Evolutionary conservation across 2,113 vertebrate genomes (phyloP).

Genomic region (Lycaon pictus): DNA sequence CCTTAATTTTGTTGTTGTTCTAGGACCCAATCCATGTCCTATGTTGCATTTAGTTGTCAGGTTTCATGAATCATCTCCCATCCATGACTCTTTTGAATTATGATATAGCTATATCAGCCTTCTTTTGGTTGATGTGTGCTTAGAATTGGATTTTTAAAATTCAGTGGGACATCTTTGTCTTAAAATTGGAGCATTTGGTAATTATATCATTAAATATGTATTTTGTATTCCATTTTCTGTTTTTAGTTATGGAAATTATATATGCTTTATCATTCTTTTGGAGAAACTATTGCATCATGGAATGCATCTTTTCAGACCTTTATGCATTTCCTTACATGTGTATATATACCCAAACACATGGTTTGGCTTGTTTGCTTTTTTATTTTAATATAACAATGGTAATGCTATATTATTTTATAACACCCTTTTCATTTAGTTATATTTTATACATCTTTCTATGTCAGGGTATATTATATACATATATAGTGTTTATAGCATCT

Average conservation of each 20-base stretch:
- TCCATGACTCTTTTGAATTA: conserved; percentile 2
- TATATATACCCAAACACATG: neutral
- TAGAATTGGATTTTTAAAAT: conserved; percentile 25
- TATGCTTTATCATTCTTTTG: neutral
- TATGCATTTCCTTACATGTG: neutral
- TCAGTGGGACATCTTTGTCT: neutral
- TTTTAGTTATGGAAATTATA: neutral
- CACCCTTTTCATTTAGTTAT: neutral
- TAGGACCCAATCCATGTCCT: neutral
- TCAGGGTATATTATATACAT: neutral
- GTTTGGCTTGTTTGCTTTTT: neutral
- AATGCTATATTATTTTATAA: neutral
- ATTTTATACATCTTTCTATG: neutral
- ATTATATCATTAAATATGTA: neutral
- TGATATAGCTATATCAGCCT: neutral
- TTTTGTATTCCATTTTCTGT: neutral
- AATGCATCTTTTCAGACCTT: neutral
- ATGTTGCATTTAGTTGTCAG: conserved; percentile 30
- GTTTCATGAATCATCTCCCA: neutral
- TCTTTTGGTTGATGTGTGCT: conserved; percentile 4
- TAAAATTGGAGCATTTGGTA: neutral
- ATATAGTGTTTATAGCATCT: neutral
- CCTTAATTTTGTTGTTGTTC: neutral
- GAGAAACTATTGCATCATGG: neutral
- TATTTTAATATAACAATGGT: neutral